Base-by-base conservation (phyloP, 2,888 invertebrate genomes). In the Amphipoea oculea region DNA sequence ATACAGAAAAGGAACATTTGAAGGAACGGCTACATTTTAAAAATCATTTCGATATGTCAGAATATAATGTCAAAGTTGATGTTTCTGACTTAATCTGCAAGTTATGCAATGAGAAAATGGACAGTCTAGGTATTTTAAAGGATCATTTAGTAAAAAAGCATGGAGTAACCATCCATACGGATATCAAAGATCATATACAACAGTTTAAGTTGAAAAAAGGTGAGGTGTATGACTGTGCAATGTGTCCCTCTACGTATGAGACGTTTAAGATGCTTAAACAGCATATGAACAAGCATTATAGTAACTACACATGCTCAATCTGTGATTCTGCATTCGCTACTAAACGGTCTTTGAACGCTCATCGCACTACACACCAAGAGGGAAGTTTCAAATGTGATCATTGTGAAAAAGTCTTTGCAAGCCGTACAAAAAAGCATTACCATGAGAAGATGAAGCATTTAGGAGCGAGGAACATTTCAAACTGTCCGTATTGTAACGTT, bases 251-350 rank as follows among this genome's bases (percentile, higher is more conserved):
- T 0, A 95, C 94, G 0, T 96, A 96, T 71, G 96, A 96, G 69
- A 96, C 96, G 0, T 96, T 96, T 74, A 96, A 96, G 73, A 96
- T 95, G 95, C 40, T 96, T 0, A 95, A 95, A 86, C 96, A 96
- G 51, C 96, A 96, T 66, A 96, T 96, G 96, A 96, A 96, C 14
- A 91, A 92, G 3, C 96, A 96, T 83, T 96, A 96, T 45, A 88
- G 88, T 0, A 96, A 96, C 42, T 96, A 95, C 60, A 90, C 87
- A 0, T 96, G 96, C n/a, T 84, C 74, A 0, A 91, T 92, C 17
- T 96, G 96, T 79, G 93, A 95, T 6, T 89, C 94, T 0, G 89
- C 94, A 0, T 96, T 96, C 6, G 95, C 94, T 0, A 96, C 96
- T 0, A 95, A 94, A 6, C 74, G 96, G 0, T 95, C 95, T 0